Evolutionary conservation across 2,797 vertebrate species (phyloP), one percentile per base, ranked within the genome.

Genomic region (Schizopygopsis malacanthus): DNA sequence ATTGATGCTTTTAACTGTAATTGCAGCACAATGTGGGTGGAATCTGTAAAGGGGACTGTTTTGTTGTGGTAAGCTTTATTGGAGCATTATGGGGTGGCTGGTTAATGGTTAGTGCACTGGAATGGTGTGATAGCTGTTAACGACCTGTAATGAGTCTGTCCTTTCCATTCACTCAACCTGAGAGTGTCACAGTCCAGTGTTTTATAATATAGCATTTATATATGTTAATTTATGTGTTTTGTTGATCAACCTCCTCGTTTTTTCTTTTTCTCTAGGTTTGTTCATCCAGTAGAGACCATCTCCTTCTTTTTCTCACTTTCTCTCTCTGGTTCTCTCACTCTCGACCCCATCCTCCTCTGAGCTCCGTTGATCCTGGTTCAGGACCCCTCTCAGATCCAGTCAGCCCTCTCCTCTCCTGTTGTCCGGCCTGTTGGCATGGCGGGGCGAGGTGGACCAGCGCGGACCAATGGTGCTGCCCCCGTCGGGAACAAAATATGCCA

Each of bases 401-500:
- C 73, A 82, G 81, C 54, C 50, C 22, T 28, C 33, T 56, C 88
- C 4, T 87, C 86, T 83, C 86, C 61, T 89, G 88, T 81, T 88
- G 70, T 65, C 79, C 41, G 59, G 65, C 61, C 18, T 85, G 88
- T 91, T 88, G 79, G 90, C 90, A 99, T 99, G 98, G 97, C 98
- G 91, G 96, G 97, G 95, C 97, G 98, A 95, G 98, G 97, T 91
- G 97, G 96, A 92, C 93, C 96, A 41, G 96, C 96, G 54, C 96
- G 98, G 93, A 97, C 97, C 94, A 99, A 99, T 3, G 98, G 98
- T 90, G 95, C 97, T 1, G 79, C 89, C 61, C 96, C 98, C 0
- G 94, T 96, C 5, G 96, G 97, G 89, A 99, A 96, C 95, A 99
- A 99, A 95, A 99, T 99, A 93, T 99, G 98, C 94, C 98, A 99